Conservation (phyloP, 2,888 invertebrate genomes). For the Zygothrica quintamaculata region DNA sequence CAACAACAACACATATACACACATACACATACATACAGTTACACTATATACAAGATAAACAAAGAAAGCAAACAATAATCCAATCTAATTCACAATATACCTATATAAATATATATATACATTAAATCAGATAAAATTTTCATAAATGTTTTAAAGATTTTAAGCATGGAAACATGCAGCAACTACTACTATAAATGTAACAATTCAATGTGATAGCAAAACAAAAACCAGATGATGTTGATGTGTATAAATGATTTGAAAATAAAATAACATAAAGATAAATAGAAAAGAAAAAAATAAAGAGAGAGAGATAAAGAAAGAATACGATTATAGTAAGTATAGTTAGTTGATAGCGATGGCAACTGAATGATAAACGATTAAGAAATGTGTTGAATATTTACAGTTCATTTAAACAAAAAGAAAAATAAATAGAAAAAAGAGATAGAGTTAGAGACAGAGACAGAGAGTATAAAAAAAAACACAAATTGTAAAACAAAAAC, state of each 20-base stretch:
- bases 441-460: too few species aligned
- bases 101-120: too few species aligned
- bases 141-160: conserved; percentile 75
- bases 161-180: conserved; percentile 72
- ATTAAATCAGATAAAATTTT: conserved; percentile 79
- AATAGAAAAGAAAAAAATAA: too few species aligned
- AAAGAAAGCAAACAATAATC: too few species aligned
- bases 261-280: too few species aligned
- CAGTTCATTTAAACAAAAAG: conserved; percentile 71
- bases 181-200: conserved; percentile 84
- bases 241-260: conserved; percentile 73
- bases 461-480: too few species aligned
- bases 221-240: conserved; percentile 81
- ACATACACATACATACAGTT: conserved; percentile 13
- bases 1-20: too few species aligned
- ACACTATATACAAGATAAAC: too few species aligned
- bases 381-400: conserved; percentile 80
- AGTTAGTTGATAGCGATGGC: conserved; percentile 15
- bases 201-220: conserved; percentile 84
- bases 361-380: conserved; percentile 29
- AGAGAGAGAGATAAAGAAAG: too few species aligned
- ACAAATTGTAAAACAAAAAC: too few species aligned
- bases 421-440: too few species aligned
- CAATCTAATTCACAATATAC: too few species aligned
- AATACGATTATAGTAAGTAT: conserved; percentile 15